A percentile compares a stretch with the other conserved stretches of the same genome.
Conservation (phyloP, 2,797 vertebrate genomes). For the Morelia viridis region DNA sequence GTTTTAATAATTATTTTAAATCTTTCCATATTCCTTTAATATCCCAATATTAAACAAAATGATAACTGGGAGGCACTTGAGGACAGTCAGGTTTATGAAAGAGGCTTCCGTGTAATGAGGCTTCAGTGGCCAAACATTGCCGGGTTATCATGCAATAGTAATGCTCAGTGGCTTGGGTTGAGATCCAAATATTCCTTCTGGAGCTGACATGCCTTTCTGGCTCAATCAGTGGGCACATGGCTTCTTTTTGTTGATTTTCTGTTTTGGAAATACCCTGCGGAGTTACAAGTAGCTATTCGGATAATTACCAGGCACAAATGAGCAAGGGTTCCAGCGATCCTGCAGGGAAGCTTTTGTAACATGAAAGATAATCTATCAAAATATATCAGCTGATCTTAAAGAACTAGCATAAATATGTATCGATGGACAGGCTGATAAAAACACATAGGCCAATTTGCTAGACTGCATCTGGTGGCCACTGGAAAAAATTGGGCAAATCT, state of each 20-base stretch:
- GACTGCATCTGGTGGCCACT: neutral
- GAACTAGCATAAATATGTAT: neutral
- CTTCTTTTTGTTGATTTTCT: slow-evolving; percentile 49
- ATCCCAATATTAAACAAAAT: slow-evolving; percentile 82
- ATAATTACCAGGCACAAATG: neutral
- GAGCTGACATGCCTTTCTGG: slow-evolving; percentile 39
- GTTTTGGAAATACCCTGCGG: neutral
- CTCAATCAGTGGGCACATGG: slow-evolving; percentile 45
- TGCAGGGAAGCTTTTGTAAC: neutral
- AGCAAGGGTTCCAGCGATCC: neutral
- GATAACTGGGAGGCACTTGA: slow-evolving; percentile 81
- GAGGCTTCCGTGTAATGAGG: slow-evolving; percentile 62
- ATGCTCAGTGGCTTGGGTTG: slow-evolving; percentile 61
- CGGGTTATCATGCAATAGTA: slow-evolving; percentile 65
- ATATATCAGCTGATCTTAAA: neutral
- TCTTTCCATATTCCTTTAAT: slow-evolving; percentile 82
- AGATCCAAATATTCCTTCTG: slow-evolving; percentile 51
- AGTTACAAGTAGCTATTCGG: neutral
- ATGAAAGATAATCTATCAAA: neutral
- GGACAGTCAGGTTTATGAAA: slow-evolving; percentile 77
- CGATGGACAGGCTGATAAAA: neutral
- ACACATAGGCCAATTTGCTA: neutral
- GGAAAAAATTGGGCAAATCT: no score
- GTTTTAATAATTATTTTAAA: slow-evolving; percentile 83
- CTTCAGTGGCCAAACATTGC: slow-evolving; percentile 63